A percentile compares a stretch with the other conserved stretches of the same genome.
These are phyloP conservation scores for Aegypius monachus DNA, from an alignment of 2,113 vertebrate species.

Conservation along the genomic window DNA sequence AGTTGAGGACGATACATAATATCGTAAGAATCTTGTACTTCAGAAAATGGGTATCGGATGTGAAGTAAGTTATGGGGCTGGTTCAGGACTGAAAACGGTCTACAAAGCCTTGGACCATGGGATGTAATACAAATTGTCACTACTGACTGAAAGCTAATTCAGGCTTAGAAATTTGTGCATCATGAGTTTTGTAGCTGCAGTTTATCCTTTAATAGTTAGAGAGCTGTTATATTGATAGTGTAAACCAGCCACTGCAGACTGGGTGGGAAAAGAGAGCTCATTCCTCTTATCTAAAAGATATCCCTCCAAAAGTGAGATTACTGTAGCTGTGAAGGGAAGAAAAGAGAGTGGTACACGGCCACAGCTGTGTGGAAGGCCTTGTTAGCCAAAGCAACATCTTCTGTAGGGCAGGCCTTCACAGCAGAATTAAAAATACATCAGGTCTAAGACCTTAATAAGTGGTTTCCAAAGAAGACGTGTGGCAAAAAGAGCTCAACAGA, in stretches of 20 bases:
- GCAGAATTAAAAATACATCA: neutral
- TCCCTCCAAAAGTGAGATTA: neutral
- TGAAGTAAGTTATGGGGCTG: neutral
- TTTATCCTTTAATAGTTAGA: neutral
- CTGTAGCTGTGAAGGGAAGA: neutral
- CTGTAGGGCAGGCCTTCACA: neutral
- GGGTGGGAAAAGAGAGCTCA: neutral
- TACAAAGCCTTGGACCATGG: neutral
- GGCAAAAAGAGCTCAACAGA: neutral
- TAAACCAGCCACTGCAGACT: neutral
- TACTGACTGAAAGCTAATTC: neutral
- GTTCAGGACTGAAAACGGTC: neutral
- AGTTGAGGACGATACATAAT: neutral
- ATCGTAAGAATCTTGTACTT: neutral
- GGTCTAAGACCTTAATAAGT: neutral
- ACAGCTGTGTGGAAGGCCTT: neutral
- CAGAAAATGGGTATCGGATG: neutral
- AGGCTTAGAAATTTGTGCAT: neutral
- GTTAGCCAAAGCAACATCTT: neutral
- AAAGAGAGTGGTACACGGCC: fast-evolving
- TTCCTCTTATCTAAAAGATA: neutral
- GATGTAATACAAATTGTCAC: neutral
- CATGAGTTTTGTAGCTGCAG: neutral
- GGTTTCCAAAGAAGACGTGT: neutral
- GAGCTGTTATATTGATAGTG: neutral